Evolutionary conservation across 2,113 vertebrate genomes (phyloP), one percentile per base, ranked within the genome.

Genomic region (Elephas maximus): DNA sequence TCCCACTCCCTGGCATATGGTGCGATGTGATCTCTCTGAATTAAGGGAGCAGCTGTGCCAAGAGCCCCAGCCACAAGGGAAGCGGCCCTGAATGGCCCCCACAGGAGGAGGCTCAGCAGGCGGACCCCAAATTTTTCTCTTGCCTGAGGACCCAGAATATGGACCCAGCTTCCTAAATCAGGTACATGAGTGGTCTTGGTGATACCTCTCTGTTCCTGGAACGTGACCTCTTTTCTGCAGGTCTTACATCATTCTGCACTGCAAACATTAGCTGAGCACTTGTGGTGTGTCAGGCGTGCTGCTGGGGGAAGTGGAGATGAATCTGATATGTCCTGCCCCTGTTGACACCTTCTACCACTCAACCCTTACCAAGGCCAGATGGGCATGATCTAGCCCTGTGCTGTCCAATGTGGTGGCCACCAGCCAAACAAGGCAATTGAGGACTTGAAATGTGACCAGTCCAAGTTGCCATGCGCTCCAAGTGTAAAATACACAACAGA

Each of bases 31-130:
- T 97, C 97, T 96, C 94, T 96, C 97, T 97, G 98, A 97, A 97
- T 98, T 97, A 97, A 98, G 95, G 87, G 94, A 98, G 90, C 98
- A 98, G 98, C 98, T 99, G 98, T 96, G 97, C 96, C 79, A 96
- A 97, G 96, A 37, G 80, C 78, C 93, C 60, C 15, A 91, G 95
- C 87, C 96, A 96, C 94, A 85, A 96, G 93, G 76, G 62, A 90
- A 88, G 51, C 5, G 28, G 94, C 95, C 94, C 95, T 91, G 80
- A 94, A 92, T 82, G 82, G 90, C 77, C 48, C 20, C 18, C 69
- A 18, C 2, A 41, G 11, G 20, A 60, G 79, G 97, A 97, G 28
- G 3, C 83, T 21, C 37, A 83, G 48, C 33, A 80, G 33, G 88
- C 67, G 24, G 51, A 93, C 71, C 45, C 60, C 37, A 63, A 24